Base-by-base conservation (phyloP, 2,888 invertebrate genomes). In the Dicyrtoma fusca region DNA sequence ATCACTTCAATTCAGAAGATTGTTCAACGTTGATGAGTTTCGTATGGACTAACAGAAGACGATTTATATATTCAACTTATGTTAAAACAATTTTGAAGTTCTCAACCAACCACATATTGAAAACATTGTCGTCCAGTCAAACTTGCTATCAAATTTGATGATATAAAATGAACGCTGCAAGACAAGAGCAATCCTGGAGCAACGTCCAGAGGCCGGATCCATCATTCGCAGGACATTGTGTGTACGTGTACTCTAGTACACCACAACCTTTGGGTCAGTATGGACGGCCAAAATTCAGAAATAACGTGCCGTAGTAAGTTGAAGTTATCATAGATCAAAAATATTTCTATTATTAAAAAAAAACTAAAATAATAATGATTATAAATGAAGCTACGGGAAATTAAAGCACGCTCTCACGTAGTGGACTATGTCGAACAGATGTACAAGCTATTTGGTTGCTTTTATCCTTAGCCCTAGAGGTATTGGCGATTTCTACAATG, bases 201-300 rank as follows among this genome's bases (percentile, higher is more conserved):
- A 25, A 25, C 23, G 14, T 23, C 25, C 23, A 23, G n/a, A 57
- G 19, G 21, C 14, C 57, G 14, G 25, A 57, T 23, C 26, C 57
- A 25, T n/a, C 57, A 14, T 57, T 23, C 14, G 14, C 25, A 25
- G 45, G 45, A 3, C 47, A 17, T 8, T 66, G 66, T n/a, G 49
- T 70, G 11, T 74, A 65, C 25, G 69, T 74, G 13, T 74, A 25
- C 34, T 72, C 72, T 3, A 71, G 71, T 59, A 13, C 72, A 25
- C 74, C 74, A 1, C 26, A 63, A 23, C 74, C 74, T 6, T 13
- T 69, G 13, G 61, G 51, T 1, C 44, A 34, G 3, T 49, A 26
- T 17, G 72, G 74, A 44, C 13, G 74, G 44, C 74, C 74, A 34
- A 65, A 53, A 45, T 74, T 63, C 34, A 47, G 74, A 23, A 68